Conservation (phyloP, 2,113 vertebrate species). For the Thamnophis sirtalis region DNA sequence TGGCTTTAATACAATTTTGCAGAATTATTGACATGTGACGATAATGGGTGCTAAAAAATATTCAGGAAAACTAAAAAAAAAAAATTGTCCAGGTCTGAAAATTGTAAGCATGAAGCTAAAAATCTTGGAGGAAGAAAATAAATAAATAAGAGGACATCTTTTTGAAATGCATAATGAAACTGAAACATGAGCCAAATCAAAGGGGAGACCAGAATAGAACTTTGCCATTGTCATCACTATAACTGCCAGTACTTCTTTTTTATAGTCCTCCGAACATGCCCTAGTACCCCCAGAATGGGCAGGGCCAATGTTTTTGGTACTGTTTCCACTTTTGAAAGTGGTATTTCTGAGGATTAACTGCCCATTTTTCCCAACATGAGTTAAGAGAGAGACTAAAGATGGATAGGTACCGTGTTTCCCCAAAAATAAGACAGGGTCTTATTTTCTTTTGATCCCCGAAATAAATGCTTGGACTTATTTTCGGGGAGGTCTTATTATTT, state of each 20-base stretch:
- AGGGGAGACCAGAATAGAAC: neutral
- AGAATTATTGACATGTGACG: neutral
- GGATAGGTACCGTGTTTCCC: neutral
- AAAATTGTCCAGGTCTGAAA: neutral
- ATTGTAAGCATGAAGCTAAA: neutral
- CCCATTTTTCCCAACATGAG: neutral
- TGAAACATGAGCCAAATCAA: neutral
- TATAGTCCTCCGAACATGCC: neutral
- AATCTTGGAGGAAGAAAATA: neutral
- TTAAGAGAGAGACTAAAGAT: neutral
- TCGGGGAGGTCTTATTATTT: no score
- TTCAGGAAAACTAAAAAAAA: neutral
- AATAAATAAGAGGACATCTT: neutral
- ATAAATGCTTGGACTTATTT: no score
- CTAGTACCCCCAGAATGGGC: neutral
- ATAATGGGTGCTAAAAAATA: neutral
- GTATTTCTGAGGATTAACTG: neutral
- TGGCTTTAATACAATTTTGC: neutral
- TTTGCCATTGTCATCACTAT: neutral
- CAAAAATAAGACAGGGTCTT: no score
- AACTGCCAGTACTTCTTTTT: neutral
- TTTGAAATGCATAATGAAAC: neutral
- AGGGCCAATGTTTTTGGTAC: neutral
- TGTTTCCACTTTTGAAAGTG: neutral
- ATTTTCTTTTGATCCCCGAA: no score